Base-by-base conservation (phyloP, 1,140 invertebrate species). In the Magallana angulata region DNA sequence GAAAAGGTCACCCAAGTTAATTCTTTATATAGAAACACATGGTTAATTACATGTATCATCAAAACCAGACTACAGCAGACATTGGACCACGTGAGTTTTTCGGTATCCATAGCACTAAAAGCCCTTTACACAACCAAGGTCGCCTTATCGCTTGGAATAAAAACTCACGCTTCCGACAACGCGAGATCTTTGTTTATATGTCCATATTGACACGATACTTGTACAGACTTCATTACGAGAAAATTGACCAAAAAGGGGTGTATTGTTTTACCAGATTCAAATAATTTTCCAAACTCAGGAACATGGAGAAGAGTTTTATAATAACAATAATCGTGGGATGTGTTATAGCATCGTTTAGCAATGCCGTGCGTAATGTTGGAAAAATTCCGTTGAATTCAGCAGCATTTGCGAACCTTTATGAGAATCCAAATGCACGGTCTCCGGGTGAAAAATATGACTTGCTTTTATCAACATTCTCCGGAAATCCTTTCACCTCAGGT, bases 401-500 rank as follows among this genome's bases (percentile, higher is more conserved):
- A 1, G 92, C 89, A 7, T 92, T 92, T 71, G 18, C 86, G 14
- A 88, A 82, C 5, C n/a, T 92, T 7, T 68, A 89, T 76, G 82
- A 89, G 59, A 88, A 90, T 12, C 71, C 76, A 30, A 56, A 76
- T 64, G 24, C 60, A 1, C 11, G 14, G 24, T 76, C 82, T 9
- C 6, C 76, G 8, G 24, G 48, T 3, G 82, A 81, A 11, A 89
- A 84, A 57, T 90, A 89, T 71, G 88, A 91, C 83, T 85, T 93
- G 36, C 36, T 92, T 11, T 86, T 92, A 57, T 89, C 92, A 1
- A 91, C 85, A 12, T 93, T 93, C 85, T 84, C 84, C 58, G 89
- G 82, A 18, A 85, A 90, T 5, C 87, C 87, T 1, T 87, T 91
- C 36, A 81, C 88, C 58, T 84, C 82, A 24, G 91, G 91, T n/a